A percentile compares a stretch with the other conserved stretches of the same genome.
Conservation (phyloP, 2,113 vertebrate species). For the Poecilia latipinna region DNA sequence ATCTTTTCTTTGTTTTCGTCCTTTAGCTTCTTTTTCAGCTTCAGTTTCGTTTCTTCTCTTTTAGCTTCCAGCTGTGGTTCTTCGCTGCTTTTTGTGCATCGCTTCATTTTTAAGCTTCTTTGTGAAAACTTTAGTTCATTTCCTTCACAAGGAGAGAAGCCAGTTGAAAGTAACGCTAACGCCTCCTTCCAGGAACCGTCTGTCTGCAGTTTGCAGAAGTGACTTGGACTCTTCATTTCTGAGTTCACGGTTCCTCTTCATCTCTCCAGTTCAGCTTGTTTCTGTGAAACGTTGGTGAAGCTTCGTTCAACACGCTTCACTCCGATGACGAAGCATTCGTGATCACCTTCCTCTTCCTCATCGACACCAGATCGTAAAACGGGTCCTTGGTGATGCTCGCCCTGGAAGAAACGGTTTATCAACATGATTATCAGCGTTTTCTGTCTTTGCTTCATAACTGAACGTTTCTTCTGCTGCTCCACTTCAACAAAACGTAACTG, state of each 20-base stretch:
- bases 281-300: constrained; percentile 10
- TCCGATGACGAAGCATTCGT: constrained; percentile 37
- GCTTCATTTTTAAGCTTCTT: not conserved
- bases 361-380: constrained; percentile 89
- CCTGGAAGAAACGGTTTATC: constrained; percentile 65
- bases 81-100: not conserved
- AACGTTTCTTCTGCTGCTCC: no score
- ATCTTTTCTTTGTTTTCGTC: not conserved
- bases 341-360: constrained; percentile 88
- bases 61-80: no score
- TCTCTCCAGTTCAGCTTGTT: not conserved
- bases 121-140: not conserved
- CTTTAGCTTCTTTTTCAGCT: not conserved
- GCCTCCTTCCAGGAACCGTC: not conserved
- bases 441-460: no score
- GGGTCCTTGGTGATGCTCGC: constrained; percentile 90
- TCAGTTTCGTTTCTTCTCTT: no score
- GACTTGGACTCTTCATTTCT: not conserved
- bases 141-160: not conserved
- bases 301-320: constrained; percentile 4
- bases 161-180: no score
- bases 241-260: not conserved
- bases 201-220: constrained; percentile 28
- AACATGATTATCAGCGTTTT: no score
- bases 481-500: no score